Base-by-base conservation (phyloP, 2,888 invertebrate genomes). In the Eilema griseolum region DNA sequence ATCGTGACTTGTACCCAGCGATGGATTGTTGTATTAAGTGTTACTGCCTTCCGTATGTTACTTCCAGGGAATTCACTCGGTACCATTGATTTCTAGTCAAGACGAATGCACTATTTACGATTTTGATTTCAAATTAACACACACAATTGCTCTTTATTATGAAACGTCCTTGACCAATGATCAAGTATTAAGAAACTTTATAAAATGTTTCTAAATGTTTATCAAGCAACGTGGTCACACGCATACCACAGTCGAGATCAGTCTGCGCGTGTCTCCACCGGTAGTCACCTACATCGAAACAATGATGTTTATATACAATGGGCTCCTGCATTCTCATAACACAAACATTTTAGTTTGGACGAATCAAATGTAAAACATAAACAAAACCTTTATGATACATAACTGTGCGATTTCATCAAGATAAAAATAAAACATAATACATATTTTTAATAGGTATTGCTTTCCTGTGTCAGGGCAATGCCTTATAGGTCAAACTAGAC, bases 291-390 rank as follows among this genome's bases (percentile, higher is more conserved):
- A 75, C 46, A 52, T 57, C 66, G 60, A 67, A 67, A 82, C 81
- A 82, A 82, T 82, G 70, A 67, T 84, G 81, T 84, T 85, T 83
- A 81, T 10, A 66, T 33, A 57, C 66, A 66, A 28, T 66, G 66
- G 65, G 57, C 70, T 24, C 59, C 12, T 70, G 73, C 74, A 79
- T 77, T 66, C 70, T 69, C 66, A 70, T 75, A 75, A 75, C 73
- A 79, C 74, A 68, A 71, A 77, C 65, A 75, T 37, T 56, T 66
- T 33, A 61, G 52, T 70, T 64, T 56, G 26, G 28, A 66, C 33
- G 24, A 56, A 16, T 65, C 14, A 33, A 28, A 28, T 59, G 66
- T 10, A 41, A 60, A 60, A 66, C 41, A 60, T 66, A 66, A 60
- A 60, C 66, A 66, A 66, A 20, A 33, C 57, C 66, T 66, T 59